Evolutionary conservation across 2,113 vertebrate genomes (phyloP), one percentile per base, ranked within the genome.

Genomic region (Anhinga anhinga): DNA sequence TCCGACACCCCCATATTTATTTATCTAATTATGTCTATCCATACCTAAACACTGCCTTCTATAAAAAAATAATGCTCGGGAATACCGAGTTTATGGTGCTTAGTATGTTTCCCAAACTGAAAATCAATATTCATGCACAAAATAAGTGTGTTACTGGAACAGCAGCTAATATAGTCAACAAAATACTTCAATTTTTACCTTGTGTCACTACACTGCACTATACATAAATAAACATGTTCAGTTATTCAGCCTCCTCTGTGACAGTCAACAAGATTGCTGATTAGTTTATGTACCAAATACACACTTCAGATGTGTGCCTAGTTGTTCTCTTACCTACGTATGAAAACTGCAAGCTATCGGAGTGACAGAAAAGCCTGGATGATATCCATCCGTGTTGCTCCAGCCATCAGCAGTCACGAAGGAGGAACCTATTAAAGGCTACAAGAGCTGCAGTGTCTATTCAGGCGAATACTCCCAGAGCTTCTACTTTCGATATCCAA

Each of bases 201-300:
- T 23, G 40, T 92, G 83, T 86, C 77, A 90, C 66, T 93, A 79
- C 82, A 58, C 29, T 17, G 50, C 45, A 63, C 65, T 71, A 29
- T 38, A 88, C 74, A 86, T 86, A 92, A 97, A 89, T 58, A 62
- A 96, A 92, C 47, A 95, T 36, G 73, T 91, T 95, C 49, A 32
- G 59, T 55, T 94, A 80, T 67, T 86, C 84, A 86, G 44, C 66
- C 58, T 85, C 63, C 63, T 82, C 53, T 40, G 9, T 86, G 79
- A 91, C 67, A 92, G 83, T 45, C 93, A 91, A 62, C 83, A 88
- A 91, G 79, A 69, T 9, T 89, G 88, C 71, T 95, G 95, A 86
- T 92, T 90, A 97, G 74, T 56, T 27, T 23, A 25, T 0, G 1
- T 47, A 86, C 40, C 27, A 47, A 81, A 65, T 42, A 71, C 4